Conservation (phyloP, 2,797 vertebrate species). For the Esox masquinongy region DNA sequence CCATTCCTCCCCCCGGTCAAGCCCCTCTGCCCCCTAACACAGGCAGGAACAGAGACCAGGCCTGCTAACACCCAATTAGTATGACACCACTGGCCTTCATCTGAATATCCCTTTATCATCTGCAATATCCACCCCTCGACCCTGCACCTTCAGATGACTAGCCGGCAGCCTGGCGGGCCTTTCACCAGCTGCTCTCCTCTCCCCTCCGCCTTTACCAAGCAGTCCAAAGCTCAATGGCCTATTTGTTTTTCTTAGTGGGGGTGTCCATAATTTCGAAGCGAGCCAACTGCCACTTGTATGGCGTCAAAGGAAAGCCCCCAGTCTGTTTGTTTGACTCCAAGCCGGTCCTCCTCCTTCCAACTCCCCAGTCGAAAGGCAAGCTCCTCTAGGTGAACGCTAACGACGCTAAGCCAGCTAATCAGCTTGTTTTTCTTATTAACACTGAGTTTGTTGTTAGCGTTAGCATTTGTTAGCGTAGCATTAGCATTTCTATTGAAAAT, state of each 20-base stretch:
- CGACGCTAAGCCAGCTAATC: constrained; percentile 52
- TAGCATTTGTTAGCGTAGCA: constrained; percentile 61
- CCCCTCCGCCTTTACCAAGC: constrained; percentile 37
- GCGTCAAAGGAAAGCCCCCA: constrained; percentile 25
- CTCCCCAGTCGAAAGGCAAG: constrained; percentile 34
- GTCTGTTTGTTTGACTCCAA: neutral
- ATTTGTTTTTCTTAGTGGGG: constrained; percentile 65
- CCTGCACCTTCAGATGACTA: constrained; percentile 53
- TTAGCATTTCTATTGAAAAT: constrained; percentile 39
- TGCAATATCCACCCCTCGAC: constrained; percentile 57
- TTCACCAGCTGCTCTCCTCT: constrained; percentile 61
- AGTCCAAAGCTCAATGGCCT: constrained; percentile 41
- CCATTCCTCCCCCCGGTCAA: constrained; percentile 13
- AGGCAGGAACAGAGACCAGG: constrained; percentile 46
- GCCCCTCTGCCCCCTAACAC: constrained; percentile 19
- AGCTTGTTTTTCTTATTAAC: constrained; percentile 50
- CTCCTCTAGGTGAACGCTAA: neutral
- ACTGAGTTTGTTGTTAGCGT: constrained; percentile 54
- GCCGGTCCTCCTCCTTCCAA: constrained; percentile 18
- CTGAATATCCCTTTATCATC: constrained; percentile 65
- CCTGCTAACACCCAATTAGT: constrained; percentile 67
- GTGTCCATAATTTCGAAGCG: constrained; percentile 61
- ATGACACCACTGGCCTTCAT: constrained; percentile 57
- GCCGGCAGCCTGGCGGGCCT: constrained; percentile 46
- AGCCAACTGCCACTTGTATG: constrained; percentile 56